Percentiles rank a stretch among this genome's conserved stretches.
phyloP scores from a whole-genome alignment of 2,888 invertebrate species.

The Tipula confusa region DNA sequence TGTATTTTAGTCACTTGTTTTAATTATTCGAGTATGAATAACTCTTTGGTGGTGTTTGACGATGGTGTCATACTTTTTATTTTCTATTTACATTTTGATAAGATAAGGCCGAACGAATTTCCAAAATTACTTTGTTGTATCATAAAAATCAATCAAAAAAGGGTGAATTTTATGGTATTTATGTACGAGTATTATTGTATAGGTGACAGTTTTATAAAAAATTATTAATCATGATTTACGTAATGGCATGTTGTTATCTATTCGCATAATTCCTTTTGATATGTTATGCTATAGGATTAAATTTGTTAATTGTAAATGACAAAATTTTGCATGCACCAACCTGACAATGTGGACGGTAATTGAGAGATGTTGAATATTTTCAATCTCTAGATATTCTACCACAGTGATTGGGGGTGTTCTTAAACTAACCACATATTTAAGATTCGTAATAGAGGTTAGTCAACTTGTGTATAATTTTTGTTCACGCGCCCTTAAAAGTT shows the following conservation, averaged over 20 bases:
- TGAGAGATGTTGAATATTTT: too few species aligned
- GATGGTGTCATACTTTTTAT: background rate
- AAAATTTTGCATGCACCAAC: too few species aligned
- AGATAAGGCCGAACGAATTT: background rate
- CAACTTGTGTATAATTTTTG: too few species aligned
- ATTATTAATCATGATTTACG: background rate
- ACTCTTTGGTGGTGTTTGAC: background rate
- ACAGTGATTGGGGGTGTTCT: too few species aligned
- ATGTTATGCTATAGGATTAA: background rate
- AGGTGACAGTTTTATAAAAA: background rate
- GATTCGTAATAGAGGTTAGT: too few species aligned
- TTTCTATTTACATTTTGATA: constrained; percentile 3
- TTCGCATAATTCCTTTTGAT: background rate
- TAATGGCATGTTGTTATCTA: background rate
- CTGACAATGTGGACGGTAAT: too few species aligned
- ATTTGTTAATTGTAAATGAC: background rate
- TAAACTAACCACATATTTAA: too few species aligned
- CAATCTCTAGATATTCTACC: too few species aligned
- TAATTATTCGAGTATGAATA: background rate
- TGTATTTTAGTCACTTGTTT: background rate
- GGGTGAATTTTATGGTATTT: background rate
- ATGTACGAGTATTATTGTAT: background rate
- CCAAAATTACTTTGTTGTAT: background rate
- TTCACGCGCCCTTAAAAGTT: too few species aligned
- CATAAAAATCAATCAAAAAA: background rate